A percentile compares a stretch with the other conserved stretches of the same genome.
Evolutionary conservation across 2,113 vertebrate species (phyloP).

Genomic region (Paracyprichromis sp.): DNA sequence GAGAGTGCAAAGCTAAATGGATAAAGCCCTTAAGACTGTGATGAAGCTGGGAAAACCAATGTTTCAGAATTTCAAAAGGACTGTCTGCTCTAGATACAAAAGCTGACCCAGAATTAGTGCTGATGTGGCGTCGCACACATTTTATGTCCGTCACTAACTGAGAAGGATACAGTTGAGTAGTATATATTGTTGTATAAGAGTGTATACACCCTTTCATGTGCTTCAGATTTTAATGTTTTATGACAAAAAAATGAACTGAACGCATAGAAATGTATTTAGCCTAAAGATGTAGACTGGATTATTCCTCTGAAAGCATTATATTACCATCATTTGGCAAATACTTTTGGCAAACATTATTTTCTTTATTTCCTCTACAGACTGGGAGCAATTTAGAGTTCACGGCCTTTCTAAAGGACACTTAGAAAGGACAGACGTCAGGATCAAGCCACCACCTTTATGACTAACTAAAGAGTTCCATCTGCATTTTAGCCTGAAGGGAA

Average conservation of each 20-base stretch:
- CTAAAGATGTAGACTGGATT: neutral
- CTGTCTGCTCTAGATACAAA: slow-evolving; percentile 5
- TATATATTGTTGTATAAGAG: neutral
- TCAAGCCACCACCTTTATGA: neutral
- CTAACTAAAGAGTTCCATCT: neutral
- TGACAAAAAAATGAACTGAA: neutral
- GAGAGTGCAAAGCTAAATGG: slow-evolving; percentile 22
- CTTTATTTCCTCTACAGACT: neutral
- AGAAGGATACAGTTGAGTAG: neutral
- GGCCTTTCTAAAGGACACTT: neutral
- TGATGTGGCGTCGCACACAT: neutral
- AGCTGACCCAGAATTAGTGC: slow-evolving; percentile 12
- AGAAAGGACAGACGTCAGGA: neutral
- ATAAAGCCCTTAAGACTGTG: slow-evolving; percentile 28
- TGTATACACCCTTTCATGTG: neutral
- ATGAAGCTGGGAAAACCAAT: neutral
- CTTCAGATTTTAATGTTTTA: neutral
- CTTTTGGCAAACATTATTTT: neutral
- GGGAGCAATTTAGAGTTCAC: neutral
- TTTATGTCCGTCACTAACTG: neutral
- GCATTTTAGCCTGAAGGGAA: neutral
- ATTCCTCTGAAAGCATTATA: neutral
- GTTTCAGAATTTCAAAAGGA: slow-evolving; percentile 11
- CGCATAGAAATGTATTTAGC: neutral
- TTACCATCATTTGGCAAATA: neutral